Evolutionary conservation across 2,888 invertebrate species (phyloP).

Genomic region (Acronicta aceris): DNA sequence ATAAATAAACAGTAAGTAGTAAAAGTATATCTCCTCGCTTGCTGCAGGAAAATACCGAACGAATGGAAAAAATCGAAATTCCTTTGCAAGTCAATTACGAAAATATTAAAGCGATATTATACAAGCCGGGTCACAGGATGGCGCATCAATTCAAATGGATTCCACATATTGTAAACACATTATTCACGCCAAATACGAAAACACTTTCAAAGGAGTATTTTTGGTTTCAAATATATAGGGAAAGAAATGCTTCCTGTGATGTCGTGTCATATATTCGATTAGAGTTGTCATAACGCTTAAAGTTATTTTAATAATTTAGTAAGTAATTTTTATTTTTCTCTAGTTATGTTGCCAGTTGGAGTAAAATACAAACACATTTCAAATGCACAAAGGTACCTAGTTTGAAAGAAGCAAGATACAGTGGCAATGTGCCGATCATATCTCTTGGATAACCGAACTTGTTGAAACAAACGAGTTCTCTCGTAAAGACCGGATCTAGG

Average conservation of each 20-base stretch:
- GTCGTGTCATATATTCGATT: background rate
- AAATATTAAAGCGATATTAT: constrained; percentile 28
- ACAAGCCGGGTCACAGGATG: constrained; percentile 9
- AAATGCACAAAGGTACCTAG: too few species aligned
- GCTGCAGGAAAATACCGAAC: background rate
- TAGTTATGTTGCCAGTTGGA: too few species aligned
- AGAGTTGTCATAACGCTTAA: background rate
- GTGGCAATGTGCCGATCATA: too few species aligned
- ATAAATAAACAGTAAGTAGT: background rate
- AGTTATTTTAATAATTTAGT: background rate
- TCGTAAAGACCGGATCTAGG: too few species aligned
- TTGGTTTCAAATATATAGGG: constrained; percentile 7
- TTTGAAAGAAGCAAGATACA: too few species aligned
- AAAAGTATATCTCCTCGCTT: background rate
- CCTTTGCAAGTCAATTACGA: constrained; percentile 29
- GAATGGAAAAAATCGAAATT: constrained; percentile 11
- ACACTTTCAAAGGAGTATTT: constrained; percentile 13
- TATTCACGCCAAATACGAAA: constrained; percentile 29
- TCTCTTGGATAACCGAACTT: too few species aligned
- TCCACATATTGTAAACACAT: constrained; percentile 41
- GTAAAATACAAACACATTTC: too few species aligned
- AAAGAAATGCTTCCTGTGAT: background rate
- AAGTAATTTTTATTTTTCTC: too few species aligned
- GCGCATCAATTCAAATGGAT: constrained; percentile 42
- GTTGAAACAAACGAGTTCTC: too few species aligned